Evolutionary conservation across 2,797 vertebrate genomes (phyloP).

Genomic region (Phataginus tricuspis): DNA sequence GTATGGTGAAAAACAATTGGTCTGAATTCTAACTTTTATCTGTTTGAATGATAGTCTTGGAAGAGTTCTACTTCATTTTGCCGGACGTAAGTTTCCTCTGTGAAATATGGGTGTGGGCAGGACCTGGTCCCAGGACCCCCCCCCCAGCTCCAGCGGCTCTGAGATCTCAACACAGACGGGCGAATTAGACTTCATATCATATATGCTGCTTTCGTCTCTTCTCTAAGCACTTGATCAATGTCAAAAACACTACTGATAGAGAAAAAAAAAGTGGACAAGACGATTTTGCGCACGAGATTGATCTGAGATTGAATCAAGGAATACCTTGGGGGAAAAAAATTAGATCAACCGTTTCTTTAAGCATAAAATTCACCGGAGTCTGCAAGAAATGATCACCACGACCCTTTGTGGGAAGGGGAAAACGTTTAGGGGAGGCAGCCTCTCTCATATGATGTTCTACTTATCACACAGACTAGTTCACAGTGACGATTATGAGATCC

Average conservation of each 20-base stretch:
- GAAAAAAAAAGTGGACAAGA: not conserved
- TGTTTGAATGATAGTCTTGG: constrained; percentile 7
- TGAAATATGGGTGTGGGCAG: not conserved
- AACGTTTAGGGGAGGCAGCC: not conserved
- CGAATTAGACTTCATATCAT: not conserved
- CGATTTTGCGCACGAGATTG: not conserved
- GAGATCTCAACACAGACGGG: not conserved
- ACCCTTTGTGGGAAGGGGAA: too few species aligned
- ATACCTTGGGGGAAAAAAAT: not conserved
- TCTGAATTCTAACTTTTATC: constrained; percentile 64
- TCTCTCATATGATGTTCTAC: not conserved
- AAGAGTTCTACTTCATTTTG: not conserved
- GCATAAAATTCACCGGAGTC: not conserved
- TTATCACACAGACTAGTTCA: not conserved
- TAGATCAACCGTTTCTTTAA: not conserved
- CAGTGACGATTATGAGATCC: not conserved
- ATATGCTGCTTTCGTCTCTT: not conserved
- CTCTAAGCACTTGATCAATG: not conserved
- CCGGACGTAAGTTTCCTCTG: not conserved
- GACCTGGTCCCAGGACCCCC: not conserved
- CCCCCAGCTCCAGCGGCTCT: too few species aligned
- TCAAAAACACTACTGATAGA: constrained; percentile 1
- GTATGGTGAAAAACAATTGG: constrained; percentile 55
- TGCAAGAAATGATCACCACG: not conserved
- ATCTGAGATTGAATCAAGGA: not conserved